Percentiles rank a stretch among this genome's conserved stretches.
Evolutionary conservation across 2,888 invertebrate genomes (phyloP).

Genomic region (Drosophila atroscutellata): DNA sequence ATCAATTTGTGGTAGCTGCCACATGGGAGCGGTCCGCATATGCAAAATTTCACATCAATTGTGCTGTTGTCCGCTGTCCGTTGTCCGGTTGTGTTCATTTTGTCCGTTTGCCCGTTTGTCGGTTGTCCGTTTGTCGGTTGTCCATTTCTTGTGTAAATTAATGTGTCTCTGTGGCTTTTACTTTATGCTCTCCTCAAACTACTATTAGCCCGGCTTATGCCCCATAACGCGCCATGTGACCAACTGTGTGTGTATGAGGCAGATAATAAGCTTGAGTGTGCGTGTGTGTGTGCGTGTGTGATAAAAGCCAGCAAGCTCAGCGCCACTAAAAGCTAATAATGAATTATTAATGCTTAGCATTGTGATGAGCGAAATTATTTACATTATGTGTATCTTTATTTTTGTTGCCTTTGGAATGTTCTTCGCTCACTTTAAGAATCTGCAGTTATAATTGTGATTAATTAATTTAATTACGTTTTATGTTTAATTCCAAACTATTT

Average conservation of each 20-base stretch:
- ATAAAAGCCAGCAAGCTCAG: neutral
- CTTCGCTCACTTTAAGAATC: neutral
- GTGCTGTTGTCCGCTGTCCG: neutral
- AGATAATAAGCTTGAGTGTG: constrained; percentile 39
- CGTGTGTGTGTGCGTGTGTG: constrained; percentile 2
- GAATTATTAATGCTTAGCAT: constrained; percentile 8
- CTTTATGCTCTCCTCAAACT: constrained; percentile 26
- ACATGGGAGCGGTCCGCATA: constrained; percentile 34
- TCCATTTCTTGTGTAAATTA: constrained; percentile 40
- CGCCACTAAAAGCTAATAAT: constrained; percentile 26
- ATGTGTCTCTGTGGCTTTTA: constrained; percentile 57
- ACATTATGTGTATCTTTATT: constrained; percentile 2
- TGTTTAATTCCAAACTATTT: neutral
- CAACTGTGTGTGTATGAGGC: constrained; percentile 7
- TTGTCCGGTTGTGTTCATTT: neutral
- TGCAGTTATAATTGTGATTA: neutral
- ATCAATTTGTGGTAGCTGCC: constrained; percentile 21
- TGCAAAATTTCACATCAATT: constrained; percentile 53
- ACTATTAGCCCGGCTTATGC: constrained; percentile 56
- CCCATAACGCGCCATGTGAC: constrained; percentile 41
- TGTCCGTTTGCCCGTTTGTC: neutral
- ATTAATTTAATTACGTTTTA: neutral
- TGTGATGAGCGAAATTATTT: neutral
- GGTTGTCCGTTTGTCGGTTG: neutral
- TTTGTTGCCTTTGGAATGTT: neutral